Evolutionary conservation across 2,113 vertebrate genomes (phyloP).

Genomic region (Scalopus aquaticus): DNA sequence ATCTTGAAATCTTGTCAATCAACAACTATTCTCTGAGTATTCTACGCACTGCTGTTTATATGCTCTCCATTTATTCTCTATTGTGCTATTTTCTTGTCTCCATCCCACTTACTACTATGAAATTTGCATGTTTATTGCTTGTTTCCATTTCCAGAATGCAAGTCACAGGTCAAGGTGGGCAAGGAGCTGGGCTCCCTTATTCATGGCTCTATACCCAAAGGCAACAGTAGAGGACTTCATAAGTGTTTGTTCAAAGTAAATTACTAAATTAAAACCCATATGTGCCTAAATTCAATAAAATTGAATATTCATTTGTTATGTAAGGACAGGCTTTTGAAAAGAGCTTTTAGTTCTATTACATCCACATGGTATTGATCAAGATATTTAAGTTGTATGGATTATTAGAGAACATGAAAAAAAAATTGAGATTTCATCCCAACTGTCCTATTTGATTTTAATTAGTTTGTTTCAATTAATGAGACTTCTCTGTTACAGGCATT

Average conservation of each 20-base stretch:
- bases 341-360: background rate
- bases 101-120: background rate
- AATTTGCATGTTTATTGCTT: background rate
- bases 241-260: background rate
- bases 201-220: background rate
- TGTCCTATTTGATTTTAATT: background rate
- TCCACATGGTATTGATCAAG: background rate
- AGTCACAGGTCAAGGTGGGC: too few species aligned
- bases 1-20: background rate
- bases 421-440: background rate
- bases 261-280: background rate
- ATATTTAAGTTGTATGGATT: background rate
- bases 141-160: background rate
- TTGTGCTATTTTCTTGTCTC: background rate
- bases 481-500: background rate
- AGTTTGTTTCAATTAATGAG: background rate
- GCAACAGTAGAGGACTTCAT: background rate
- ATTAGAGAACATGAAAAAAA: background rate
- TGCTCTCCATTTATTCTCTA: background rate
- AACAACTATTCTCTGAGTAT: background rate
- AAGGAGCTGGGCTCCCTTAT: background rate
- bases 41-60: background rate
- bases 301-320: background rate
- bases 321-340: background rate
- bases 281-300: background rate